Percentiles rank a stretch among this genome's conserved stretches.
Evolutionary conservation across 2,113 vertebrate species (phyloP).

Genomic region (Stictonetta naevosa): DNA sequence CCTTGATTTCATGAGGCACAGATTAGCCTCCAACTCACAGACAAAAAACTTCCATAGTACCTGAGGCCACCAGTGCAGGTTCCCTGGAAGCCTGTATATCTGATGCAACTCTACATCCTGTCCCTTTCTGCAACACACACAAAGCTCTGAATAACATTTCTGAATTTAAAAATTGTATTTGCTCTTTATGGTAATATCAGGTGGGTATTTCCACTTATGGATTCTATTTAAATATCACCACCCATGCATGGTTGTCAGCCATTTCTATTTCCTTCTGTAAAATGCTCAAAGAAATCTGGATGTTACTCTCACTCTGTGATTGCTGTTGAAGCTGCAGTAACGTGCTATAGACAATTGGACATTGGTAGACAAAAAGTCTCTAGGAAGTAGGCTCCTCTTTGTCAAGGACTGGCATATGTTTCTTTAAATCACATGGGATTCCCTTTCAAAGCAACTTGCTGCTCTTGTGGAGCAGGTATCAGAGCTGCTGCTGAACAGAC

Average conservation of each 20-base stretch:
- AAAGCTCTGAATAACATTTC: neutral
- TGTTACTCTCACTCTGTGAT: neutral
- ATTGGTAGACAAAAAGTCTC: neutral
- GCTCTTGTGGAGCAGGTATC: neutral
- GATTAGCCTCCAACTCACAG: neutral
- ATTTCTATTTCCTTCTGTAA: slow-evolving; percentile 29
- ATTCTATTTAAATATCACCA: neutral
- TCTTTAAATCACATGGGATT: neutral
- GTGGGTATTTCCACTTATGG: neutral
- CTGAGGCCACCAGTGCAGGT: neutral
- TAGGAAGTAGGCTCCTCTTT: neutral
- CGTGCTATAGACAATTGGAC: neutral
- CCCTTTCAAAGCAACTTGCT: neutral
- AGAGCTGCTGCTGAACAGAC: neutral
- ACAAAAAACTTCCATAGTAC: neutral
- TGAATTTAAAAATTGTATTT: neutral
- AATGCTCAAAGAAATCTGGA: neutral
- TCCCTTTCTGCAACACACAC: neutral
- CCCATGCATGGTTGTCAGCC: neutral
- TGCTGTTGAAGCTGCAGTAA: neutral
- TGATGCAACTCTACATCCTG: neutral
- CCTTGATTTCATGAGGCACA: neutral
- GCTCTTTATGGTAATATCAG: neutral
- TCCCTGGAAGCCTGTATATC: neutral
- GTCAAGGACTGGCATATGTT: neutral